Evolutionary conservation across 2,888 invertebrate species (phyloP), one percentile per base, ranked within the genome.

Genomic region (Helicoverpa assulta): DNA sequence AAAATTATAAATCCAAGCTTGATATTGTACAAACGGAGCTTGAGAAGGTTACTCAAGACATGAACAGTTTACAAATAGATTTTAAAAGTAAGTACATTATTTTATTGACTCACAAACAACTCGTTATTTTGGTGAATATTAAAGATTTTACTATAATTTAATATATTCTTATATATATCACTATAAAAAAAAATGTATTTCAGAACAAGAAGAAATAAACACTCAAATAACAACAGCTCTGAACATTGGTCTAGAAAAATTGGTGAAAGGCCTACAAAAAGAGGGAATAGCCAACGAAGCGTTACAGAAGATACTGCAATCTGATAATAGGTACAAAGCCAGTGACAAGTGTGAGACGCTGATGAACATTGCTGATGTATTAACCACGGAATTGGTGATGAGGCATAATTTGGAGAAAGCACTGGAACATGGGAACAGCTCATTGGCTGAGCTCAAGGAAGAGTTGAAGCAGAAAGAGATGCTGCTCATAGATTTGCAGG

Each of bases 401-500:
- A 85, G 78, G 51, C 80, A 85, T 43, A 85, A 85, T 57, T 55
- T 88, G 29, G 89, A 88, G 70, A 86, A 79, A 29, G 77, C 82
- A 14, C 60, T 90, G 7, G 80, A 86, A 72, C 76, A 87, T 29
- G 86, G 86, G 67, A 86, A 84, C 59, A 73, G 65, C 0, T 78
- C 81, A 14, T 56, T 87, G 5, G 73, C 67, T 29, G 86, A 88
- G 26, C 64, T 89, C 52, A 83, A 80, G 63, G 81, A 86, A 2
- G 73, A 80, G n/a, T 65, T 89, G 5, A 83, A 87, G 43, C 80
- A 86, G 59, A 90, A 90, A 67, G 89, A 91, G 53, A 68, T 71
- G 10, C 78, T 85, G 65, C 73, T 90, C 55, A 70, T 77, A 37
- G 80, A 86, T 52, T 60, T 89, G 2, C 81, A 89, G 67, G 80